phyloP scores from a whole-genome alignment of 2,888 invertebrate genomes.

The Morpho deidamia region DNA sequence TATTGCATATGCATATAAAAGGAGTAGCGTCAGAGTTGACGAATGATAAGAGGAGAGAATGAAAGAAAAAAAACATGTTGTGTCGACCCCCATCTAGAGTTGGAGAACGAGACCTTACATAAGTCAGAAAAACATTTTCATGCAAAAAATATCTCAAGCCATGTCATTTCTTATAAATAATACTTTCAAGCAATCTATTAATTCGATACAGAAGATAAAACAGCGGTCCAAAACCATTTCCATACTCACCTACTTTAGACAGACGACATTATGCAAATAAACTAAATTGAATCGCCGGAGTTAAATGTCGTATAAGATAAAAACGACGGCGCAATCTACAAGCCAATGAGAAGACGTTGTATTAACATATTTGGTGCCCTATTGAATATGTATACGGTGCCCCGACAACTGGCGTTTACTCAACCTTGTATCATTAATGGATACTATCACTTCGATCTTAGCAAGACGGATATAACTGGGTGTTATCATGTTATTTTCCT shows the following conservation, averaged over 20 bases:
- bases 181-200: conserved; percentile 12
- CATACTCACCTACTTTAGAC: conserved; percentile 73
- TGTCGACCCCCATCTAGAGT: no score
- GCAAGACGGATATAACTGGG: conserved; percentile 29
- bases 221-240: conserved; percentile 39
- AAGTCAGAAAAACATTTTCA: neutral
- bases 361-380: conserved; percentile 75
- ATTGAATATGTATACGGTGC: conserved; percentile 75
- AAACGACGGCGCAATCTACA: conserved; percentile 77
- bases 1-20: no score
- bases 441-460: conserved; percentile 54
- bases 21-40: no score
- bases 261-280: conserved; percentile 74
- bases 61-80: no score
- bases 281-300: conserved; percentile 78
- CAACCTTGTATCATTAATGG: conserved; percentile 69
- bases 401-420: conserved; percentile 47
- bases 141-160: neutral
- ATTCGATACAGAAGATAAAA: conserved; percentile 17
- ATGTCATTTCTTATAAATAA: conserved; percentile 5
- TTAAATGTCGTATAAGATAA: conserved; percentile 79
- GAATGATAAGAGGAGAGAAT: no score
- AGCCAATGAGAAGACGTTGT: conserved; percentile 71
- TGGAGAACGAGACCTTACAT: no score
- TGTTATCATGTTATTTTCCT: neutral